A percentile compares a stretch with the other conserved stretches of the same genome.
phyloP scores from a whole-genome alignment of 1,140 invertebrate genomes.

The Globodera rostochiensis region DNA sequence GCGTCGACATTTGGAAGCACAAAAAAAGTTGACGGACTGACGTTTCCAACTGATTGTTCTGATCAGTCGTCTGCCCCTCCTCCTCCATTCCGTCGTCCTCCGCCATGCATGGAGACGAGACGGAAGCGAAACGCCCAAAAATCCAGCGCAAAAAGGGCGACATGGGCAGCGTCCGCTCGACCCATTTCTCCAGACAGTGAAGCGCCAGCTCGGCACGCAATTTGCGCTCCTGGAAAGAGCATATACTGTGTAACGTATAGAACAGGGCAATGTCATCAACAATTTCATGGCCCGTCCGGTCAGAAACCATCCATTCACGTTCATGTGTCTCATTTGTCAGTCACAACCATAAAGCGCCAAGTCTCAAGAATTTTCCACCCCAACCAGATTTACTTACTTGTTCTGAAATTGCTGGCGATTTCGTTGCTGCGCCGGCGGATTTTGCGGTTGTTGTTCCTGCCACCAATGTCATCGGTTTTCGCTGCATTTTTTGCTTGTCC shows the following conservation, averaged over 20 bases:
- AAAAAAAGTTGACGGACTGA: constrained; percentile 28
- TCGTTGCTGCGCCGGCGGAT: neutral
- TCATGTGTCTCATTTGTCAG: no score
- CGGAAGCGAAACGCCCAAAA: neutral
- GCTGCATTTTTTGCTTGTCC: neutral
- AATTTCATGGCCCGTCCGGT: neutral
- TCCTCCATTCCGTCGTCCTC: neutral
- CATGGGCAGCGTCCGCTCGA: constrained; percentile 26
- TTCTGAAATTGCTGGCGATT: neutral
- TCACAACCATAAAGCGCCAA: no score
- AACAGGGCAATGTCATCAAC: neutral
- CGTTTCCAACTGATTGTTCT: neutral
- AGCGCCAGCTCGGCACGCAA: constrained; percentile 39
- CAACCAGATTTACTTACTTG: neutral
- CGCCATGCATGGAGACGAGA: neutral
- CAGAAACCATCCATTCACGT: neutral
- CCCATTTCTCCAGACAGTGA: constrained; percentile 34
- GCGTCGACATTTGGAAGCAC: constrained; percentile 33
- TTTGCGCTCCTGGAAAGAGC: constrained; percentile 30
- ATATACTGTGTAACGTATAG: neutral
- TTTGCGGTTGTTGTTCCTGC: neutral
- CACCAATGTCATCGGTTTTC: neutral
- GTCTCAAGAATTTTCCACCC: no score
- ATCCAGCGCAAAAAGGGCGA: constrained; percentile 21
- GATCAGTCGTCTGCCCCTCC: neutral